Conservation (phyloP, 2,113 vertebrate genomes). For the Poeciliopsis prolifica region DNA sequence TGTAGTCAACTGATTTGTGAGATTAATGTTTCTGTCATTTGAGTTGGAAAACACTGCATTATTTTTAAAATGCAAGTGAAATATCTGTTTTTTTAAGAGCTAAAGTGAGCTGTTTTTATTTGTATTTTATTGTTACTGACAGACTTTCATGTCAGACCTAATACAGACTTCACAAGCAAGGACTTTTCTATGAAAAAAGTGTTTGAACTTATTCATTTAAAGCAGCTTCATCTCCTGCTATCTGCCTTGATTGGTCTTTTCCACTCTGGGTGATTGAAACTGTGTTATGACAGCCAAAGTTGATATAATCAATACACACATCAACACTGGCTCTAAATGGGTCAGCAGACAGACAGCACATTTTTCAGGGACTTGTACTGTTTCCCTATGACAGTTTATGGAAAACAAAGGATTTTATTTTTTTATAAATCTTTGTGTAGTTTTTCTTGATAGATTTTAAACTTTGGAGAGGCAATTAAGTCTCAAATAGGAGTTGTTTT, state of each 20-base stretch:
- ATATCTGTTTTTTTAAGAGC: too few species aligned
- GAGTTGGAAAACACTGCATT: too few species aligned
- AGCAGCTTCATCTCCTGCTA: conserved; percentile 18
- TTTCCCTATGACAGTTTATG: conserved; percentile 35
- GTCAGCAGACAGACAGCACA: conserved; percentile 62
- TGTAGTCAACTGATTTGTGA: too few species aligned
- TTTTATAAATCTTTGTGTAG: conserved; percentile 35
- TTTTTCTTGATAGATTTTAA: conserved; percentile 50
- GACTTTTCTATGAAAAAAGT: too few species aligned
- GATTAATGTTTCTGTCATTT: too few species aligned
- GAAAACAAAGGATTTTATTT: conserved; percentile 51
- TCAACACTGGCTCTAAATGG: conserved; percentile 64
- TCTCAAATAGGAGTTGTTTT: conserved; percentile 54
- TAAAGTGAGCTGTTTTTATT: too few species aligned
- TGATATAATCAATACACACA: conserved; percentile 74
- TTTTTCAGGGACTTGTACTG: conserved; percentile 40
- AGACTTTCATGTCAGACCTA: too few species aligned
- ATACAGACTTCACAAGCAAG: too few species aligned
- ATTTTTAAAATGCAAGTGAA: too few species aligned
- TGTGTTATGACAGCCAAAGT: conserved; percentile 67
- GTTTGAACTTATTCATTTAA: conserved; percentile 21
- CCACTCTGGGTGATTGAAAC: conserved; percentile 47
- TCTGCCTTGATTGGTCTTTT: conserved; percentile 53
- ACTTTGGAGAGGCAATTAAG: conserved; percentile 47
- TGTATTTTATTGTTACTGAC: too few species aligned